Percentiles rank a stretch among this genome's conserved stretches.
Conservation (phyloP, 2,888 invertebrate genomes). For the Chrysomela aeneicollis region DNA sequence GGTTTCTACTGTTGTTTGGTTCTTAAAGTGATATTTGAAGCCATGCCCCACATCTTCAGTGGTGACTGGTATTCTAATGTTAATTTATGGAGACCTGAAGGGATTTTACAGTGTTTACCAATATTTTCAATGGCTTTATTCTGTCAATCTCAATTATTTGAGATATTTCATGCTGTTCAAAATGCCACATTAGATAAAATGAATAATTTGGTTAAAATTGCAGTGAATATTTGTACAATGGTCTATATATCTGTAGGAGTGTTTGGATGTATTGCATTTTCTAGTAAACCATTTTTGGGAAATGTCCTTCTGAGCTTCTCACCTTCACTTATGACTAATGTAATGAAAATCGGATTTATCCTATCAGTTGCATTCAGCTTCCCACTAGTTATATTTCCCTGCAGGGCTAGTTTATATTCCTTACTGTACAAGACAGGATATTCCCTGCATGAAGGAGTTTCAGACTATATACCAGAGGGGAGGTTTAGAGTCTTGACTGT, state of each 20-base stretch:
- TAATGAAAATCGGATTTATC: constrained; percentile 94
- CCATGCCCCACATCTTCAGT: constrained; percentile 75
- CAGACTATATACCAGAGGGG: constrained; percentile 81
- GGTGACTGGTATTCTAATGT: constrained; percentile 79
- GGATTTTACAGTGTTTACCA: constrained; percentile 90
- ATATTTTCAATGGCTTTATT: constrained; percentile 97
- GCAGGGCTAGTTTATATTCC: constrained; percentile 91
- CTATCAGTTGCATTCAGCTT: constrained; percentile 95
- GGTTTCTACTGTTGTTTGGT: constrained; percentile 91
- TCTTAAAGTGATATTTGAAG: constrained; percentile 80
- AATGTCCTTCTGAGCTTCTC: constrained; percentile 90
- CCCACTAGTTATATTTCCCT: constrained; percentile 96
- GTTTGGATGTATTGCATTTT: constrained; percentile 89
- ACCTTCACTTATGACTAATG: constrained; percentile 82
- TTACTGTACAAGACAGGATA: constrained; percentile 83
- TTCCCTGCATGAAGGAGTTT: constrained; percentile 67
- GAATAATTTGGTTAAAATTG: constrained; percentile 85
- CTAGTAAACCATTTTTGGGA: constrained; percentile 78
- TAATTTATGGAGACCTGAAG: constrained; percentile 83
- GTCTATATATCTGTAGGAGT: constrained; percentile 92
- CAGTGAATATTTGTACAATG: constrained; percentile 88
- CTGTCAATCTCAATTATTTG: constrained; percentile 95
- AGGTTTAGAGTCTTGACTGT: constrained; percentile 86
- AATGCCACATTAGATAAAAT: constrained; percentile 89
- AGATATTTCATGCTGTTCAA: constrained; percentile 90